These are phyloP conservation scores for Rhopalosiphum maidis DNA, from an alignment of 1,140 invertebrate species.

Conservation along the genomic window DNA sequence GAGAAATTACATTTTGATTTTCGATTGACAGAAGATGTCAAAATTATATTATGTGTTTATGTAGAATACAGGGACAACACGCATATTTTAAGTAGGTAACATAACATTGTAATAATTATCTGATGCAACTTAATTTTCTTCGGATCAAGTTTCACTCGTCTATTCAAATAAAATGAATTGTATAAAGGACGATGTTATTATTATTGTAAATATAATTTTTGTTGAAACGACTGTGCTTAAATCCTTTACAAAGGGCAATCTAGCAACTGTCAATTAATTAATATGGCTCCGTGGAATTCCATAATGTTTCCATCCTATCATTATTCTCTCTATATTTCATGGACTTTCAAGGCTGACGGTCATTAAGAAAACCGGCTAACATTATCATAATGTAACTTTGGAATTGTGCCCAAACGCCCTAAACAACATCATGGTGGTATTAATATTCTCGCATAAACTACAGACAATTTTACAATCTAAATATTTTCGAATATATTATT, in stretches of 20 bases:
- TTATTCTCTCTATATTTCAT: slow-evolving; percentile 3
- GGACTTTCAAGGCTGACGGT: slow-evolving; percentile 31
- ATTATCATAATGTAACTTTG: slow-evolving; percentile 33
- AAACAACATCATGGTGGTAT: neutral
- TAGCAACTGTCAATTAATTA: neutral
- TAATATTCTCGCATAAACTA: neutral
- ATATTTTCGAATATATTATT: neutral
- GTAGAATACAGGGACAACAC: neutral
- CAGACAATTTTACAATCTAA: neutral
- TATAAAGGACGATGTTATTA: slow-evolving; percentile 2
- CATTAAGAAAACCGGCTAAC: slow-evolving; percentile 24
- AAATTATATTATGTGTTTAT: neutral
- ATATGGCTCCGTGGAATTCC: neutral
- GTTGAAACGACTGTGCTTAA: neutral
- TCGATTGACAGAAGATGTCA: neutral
- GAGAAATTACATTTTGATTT: neutral
- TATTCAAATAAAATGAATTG: neutral
- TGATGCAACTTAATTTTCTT: neutral
- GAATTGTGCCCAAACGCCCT: neutral
- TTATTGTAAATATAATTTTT: neutral
- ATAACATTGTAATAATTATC: neutral
- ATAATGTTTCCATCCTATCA: neutral
- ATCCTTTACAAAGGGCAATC: neutral
- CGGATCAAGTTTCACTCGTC: neutral
- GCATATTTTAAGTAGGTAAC: neutral